Base-by-base conservation (phyloP, 2,888 invertebrate genomes). In the Silvanus unidentatus region DNA sequence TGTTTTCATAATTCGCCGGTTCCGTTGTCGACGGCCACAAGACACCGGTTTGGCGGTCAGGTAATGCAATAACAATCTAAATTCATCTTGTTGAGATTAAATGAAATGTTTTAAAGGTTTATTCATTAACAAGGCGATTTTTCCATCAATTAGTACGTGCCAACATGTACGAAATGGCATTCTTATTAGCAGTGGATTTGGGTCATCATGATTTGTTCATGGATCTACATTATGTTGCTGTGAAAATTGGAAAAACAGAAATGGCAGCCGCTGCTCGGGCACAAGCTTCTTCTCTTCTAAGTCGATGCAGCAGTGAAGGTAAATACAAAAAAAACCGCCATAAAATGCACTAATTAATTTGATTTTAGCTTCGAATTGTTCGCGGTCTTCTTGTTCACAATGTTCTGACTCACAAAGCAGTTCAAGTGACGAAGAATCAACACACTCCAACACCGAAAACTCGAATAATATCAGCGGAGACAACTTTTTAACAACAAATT, bases 191-290 rank as follows among this genome's bases (percentile, higher is more conserved):
- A 1, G 87, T 91, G 54, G 91, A 93, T 68, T 77, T 93, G 52
- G 81, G 82, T 41, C 89, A 90, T 63, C 86, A 88, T 68, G 93
- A 94, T 72, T 76, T 93, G 47, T 93, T 89, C 65, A 83, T 85
- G 81, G 91, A 92, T 73, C 77, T 88, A 43, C 82, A 83, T 63
- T 85, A 84, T 72, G 80, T 83, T 34, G 87, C 88, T n/a, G 73
- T 77, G 41, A 72, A 77, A 28, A 75, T 79, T 44, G 76, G 77
- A 1, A 79, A 80, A 55, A 67, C 74, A 1, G 77, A 78, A 51
- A 79, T 88, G 64, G 82, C 84, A 0, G 75, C 74, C 2, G 87
- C 87, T 50, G 86, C 88, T 2, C 78, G 80, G 54, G 76, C 79
- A 28, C 82, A 86, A 59, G 88, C 88, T 2, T 70, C 71, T 2